A percentile compares a stretch with the other conserved stretches of the same genome.
phyloP scores from a whole-genome alignment of 92 coral and sea anemone species.

The Virgularia gustaviana region DNA sequence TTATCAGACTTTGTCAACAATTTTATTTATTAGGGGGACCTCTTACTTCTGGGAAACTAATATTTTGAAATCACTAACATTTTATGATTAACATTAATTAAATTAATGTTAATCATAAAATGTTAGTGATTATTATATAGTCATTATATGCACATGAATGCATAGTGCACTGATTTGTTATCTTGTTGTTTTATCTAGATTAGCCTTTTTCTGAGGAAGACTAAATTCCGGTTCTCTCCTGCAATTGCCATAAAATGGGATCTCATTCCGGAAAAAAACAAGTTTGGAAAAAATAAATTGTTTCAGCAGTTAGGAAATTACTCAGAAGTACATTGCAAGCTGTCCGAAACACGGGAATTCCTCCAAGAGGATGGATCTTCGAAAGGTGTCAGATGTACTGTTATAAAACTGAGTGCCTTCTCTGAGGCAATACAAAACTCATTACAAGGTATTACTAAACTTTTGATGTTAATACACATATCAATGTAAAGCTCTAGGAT shows the following conservation, averaged over 20 bases:
- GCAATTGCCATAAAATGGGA: conserved; percentile 4
- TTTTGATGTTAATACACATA: too few relatives aligned
- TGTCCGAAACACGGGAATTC: not conserved
- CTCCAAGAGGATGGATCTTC: not conserved
- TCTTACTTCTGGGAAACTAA: too few relatives aligned
- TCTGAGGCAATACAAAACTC: not conserved
- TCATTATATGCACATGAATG: too few relatives aligned
- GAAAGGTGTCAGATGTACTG: not conserved
- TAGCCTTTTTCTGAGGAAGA: not conserved
- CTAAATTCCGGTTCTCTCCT: not conserved
- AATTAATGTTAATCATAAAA: too few relatives aligned
- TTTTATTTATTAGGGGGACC: too few relatives aligned
- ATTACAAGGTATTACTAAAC: too few relatives aligned
- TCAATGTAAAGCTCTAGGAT: too few relatives aligned
- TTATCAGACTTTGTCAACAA: too few relatives aligned
- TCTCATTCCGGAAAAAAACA: not conserved
- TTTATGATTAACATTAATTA: too few relatives aligned
- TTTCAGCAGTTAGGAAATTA: not conserved
- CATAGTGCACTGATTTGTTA: too few relatives aligned
- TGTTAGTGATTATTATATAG: too few relatives aligned
- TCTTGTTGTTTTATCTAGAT: not conserved
- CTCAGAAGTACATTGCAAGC: not conserved
- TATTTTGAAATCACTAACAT: too few relatives aligned
- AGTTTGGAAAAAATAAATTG: not conserved
- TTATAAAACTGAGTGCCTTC: not conserved